Base-by-base conservation (phyloP, 2,888 invertebrate species). In the Plebejus melissa region DNA sequence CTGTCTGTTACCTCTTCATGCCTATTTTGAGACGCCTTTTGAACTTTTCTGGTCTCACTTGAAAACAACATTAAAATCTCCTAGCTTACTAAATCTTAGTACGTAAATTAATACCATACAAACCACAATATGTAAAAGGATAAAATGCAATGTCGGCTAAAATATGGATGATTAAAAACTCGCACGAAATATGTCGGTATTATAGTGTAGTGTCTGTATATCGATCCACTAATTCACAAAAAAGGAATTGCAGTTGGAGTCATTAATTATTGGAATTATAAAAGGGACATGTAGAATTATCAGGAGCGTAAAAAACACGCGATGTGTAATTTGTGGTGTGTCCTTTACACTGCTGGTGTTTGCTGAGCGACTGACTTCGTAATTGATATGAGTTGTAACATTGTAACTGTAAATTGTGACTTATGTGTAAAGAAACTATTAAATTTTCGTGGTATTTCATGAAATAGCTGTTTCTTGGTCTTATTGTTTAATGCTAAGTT, bases 261-360 rank as follows among this genome's bases (percentile, higher is more conserved):
- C 46, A 54, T 72, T 50, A 72, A 72, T 72, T 70, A 41, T 70
- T 41, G 22, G 50, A 72, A 72, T 72, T 46, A 54, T 65, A 72
- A 72, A 46, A 72, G 50, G 22, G 72, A 72, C 72, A 50, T 16
- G 72, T 72, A 72, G 50, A 72, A 72, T 72, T 72, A 72, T 72
- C 6, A 41, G 41, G 41, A 72, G 72, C 54, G 32, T 46, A 32
- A 72, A 54, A 72, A 7, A 32, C 50, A 50, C 50, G 50, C 50
- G 50, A 32, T 72, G 54, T 72, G 28, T 72, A 72, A 72, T 72
- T 72, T 54, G 72, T 54, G 46, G 72, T 50, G 72, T 72, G 72
- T 72, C 54, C 50, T 32, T 32, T 28, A 72, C 32, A 72, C 50
- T 54, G 16, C 22, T 36, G 72, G 46, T 70, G 72, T 72, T 54